These are phyloP conservation scores for Amphibalanus amphitrite DNA, from an alignment of 1,140 invertebrate species.

Conservation along the genomic window DNA sequence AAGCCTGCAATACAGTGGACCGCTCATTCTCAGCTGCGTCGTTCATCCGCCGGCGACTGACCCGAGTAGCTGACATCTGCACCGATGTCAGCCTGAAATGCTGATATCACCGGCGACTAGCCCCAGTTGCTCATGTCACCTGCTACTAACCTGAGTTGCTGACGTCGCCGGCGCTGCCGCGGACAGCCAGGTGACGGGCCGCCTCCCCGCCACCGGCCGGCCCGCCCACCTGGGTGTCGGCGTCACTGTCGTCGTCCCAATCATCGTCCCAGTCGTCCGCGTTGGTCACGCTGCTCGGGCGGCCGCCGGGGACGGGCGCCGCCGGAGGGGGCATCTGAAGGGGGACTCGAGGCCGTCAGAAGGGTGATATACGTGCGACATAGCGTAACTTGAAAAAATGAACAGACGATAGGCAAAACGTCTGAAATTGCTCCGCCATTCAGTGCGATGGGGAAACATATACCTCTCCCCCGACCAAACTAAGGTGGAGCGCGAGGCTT, in stretches of 20 bases:
- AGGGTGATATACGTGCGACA: no score
- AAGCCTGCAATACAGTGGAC: no score
- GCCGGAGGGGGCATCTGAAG: neutral
- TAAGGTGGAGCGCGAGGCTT: no score
- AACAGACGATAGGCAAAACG: neutral
- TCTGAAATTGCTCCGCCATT: no score
- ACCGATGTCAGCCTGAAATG: no score
- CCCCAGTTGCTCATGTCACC: no score
- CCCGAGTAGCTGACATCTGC: no score
- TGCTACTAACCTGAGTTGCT: slow-evolving; percentile 15
- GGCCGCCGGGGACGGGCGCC: neutral
- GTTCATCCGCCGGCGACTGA: no score
- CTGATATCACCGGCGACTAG: no score
- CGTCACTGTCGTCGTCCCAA: slow-evolving; percentile 75
- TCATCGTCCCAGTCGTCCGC: slow-evolving; percentile 63
- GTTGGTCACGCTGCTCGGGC: slow-evolving; percentile 12
- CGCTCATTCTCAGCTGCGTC: no score
- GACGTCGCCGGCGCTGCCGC: slow-evolving; percentile 13
- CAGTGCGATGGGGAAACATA: no score
- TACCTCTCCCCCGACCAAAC: no score
- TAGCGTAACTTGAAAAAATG: neutral
- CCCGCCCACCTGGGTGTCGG: slow-evolving; percentile 23
- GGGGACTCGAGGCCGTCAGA: neutral
- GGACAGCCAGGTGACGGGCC: slow-evolving; percentile 8
- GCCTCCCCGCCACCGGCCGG: slow-evolving; percentile 21